Base-by-base conservation (phyloP, 2,797 vertebrate species). In the Ptychobarbus kaznakovi region DNA sequence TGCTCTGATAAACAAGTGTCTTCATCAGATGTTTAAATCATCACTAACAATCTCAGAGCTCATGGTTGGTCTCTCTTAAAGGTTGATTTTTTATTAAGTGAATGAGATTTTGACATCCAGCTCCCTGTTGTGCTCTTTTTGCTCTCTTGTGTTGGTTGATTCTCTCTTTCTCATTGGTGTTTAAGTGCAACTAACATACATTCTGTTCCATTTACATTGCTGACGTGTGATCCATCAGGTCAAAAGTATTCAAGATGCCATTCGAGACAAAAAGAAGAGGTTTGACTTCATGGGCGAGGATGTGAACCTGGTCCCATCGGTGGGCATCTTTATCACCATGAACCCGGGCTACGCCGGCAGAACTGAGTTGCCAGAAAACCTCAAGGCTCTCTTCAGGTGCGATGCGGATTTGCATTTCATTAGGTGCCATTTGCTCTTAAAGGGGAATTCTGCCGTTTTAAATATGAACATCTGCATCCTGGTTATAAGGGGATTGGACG, bases 311-410 rank as follows among this genome's bases (percentile, higher is more conserved):
- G 93, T 96, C n/a, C 94, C 96, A 0, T 96, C 98, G 0, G 98
- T 99, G 1, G 98, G 98, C 3, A 98, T 99, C 93, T 99, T 99
- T 91, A 98, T 99, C 93, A 99, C 98, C 1, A 99, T 99, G 98
- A 99, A 99, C 89, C 98, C 98, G 0, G 98, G 98, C 18, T 99
- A 99, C 0, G 97, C 98, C 0, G 98, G 98, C 20, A 95, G 98
- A 85, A 98, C 98, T 0, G 98, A 99, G 90, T 95, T 99, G 4
- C 98, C 98, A 0, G 98, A 99, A 92, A 99, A 99, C 88, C 96
- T 99, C 68, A 99, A 99, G 91, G 96, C 97, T 72, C 96, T 99
- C 44, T 99, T 99, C 94, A 96, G 98, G 98, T 98, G 68, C 91
- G 93, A 77, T n/a, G 20, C 6, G 28, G 53, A 68, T 49, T 35